Evolutionary conservation across 2,113 vertebrate species (phyloP).

Genomic region (Peromyscus polionotus): DNA sequence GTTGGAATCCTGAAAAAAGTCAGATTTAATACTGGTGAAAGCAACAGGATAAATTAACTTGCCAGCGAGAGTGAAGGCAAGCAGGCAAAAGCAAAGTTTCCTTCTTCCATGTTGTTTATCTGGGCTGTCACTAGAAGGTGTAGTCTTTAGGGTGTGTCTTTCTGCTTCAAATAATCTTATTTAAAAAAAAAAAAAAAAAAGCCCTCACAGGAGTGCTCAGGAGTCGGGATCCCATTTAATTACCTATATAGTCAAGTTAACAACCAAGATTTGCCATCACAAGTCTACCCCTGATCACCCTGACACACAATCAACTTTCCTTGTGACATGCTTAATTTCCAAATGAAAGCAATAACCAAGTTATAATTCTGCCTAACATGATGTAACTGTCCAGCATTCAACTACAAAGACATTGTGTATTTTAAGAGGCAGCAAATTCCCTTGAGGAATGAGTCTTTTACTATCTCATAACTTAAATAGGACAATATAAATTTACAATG

Average conservation of each 20-base stretch:
- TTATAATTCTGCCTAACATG: not conserved
- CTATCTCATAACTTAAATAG: not conserved
- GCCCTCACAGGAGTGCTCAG: not conserved
- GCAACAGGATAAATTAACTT: not conserved
- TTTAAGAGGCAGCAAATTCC: not conserved
- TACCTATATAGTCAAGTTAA: not conserved
- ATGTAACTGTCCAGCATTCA: not conserved
- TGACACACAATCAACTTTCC: not conserved
- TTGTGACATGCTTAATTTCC: not conserved
- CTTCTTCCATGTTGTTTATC: not conserved
- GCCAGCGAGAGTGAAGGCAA: not conserved
- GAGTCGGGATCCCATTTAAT: not conserved
- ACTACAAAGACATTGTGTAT: not conserved
- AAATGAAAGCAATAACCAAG: not conserved
- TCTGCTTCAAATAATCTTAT: not conserved
- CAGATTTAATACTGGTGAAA: not conserved
- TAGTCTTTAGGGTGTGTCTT: not conserved
- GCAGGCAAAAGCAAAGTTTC: not conserved
- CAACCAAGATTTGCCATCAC: not conserved
- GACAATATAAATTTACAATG: not conserved
- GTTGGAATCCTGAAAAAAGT: not conserved
- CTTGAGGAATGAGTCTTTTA: not conserved
- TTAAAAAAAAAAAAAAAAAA: not conserved
- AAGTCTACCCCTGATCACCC: not conserved
- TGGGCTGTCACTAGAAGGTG: not conserved